Evolutionary conservation across 2,888 invertebrate species (phyloP), one percentile per base, ranked within the genome.

Genomic region (Macrophya alboannulata): DNA sequence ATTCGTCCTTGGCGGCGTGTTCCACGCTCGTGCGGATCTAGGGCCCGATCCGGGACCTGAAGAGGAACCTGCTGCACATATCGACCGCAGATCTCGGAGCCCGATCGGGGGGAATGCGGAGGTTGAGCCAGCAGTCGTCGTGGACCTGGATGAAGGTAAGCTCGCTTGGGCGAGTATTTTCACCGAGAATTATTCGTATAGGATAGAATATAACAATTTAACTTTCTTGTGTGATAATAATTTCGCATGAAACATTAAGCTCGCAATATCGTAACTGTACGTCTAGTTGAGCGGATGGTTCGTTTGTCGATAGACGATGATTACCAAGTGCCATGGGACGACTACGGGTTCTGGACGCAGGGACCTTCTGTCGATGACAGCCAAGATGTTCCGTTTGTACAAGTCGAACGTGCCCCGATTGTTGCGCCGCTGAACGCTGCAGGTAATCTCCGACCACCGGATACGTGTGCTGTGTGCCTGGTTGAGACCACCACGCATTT

Each of bases 221-320:
- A 43, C 6, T 43, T 43, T 43, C 43, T 43, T 43, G 43, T 6
- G 43, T 43, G 43, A 31, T 12, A 31, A 21, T 68, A 31, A 68
- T 68, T 68, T 68, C 6, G 68, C 68, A 68, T 68, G 68, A 21
- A 21, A 25, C 68, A 21, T 25, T 68, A 25, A 21, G 68, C 15
- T 68, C 31, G 21, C 12, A 21, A 68, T 68, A 68, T 68, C 31
- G 68, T 68, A 68, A 68, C 31, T 68, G 25, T 68, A 68, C 68
- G 68, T 68, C 68, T 68, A 68, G n/a, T n/a, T 21, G 12, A 68
- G 68, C 21, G 68, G 68, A 68, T 68, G 68, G 21, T 68, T 68
- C 68, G 68, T 68, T 68, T 21, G 21, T 68, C 21, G 15, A n/a
- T 21, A 68, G 68, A 68, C 10, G 68, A 21, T 31, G 68, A 68